phyloP scores from a whole-genome alignment of 2,113 vertebrate genomes.

The Cnemophilus loriae region DNA sequence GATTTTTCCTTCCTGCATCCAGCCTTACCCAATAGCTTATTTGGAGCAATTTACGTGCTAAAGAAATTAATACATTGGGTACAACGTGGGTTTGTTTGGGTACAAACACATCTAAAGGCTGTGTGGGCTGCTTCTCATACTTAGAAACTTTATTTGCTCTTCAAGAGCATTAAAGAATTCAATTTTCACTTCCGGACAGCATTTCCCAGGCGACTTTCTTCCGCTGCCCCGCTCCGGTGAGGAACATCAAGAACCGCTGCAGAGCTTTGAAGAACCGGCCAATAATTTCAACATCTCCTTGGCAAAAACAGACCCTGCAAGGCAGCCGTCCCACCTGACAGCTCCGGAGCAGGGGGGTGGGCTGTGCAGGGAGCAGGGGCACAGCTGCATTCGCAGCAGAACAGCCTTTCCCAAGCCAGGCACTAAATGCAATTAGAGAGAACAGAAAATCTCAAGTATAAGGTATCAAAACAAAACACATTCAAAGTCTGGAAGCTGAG shows the following conservation, averaged over 20 bases:
- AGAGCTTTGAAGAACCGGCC: constrained; percentile 38
- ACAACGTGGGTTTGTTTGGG: constrained; percentile 39
- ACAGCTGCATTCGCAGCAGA: neutral
- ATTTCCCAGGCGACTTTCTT: constrained; percentile 47
- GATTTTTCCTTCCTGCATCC: neutral
- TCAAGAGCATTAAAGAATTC: constrained; percentile 1
- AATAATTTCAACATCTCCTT: constrained; percentile 25
- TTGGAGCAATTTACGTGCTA: neutral
- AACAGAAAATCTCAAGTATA: neutral
- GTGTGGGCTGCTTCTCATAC: constrained; percentile 35
- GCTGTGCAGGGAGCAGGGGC: neutral
- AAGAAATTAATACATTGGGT: neutral
- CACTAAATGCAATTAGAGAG: neutral
- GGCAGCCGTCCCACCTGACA: neutral
- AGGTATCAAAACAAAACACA: neutral
- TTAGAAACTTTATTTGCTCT: neutral
- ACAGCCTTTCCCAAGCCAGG: neutral
- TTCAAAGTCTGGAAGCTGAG: neutral
- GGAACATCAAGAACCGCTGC: constrained; percentile 10
- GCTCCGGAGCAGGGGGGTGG: neutral
- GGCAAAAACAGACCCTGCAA: neutral
- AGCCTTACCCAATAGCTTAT: neutral
- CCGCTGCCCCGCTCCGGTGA: constrained; percentile 23
- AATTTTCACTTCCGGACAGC: constrained; percentile 27
- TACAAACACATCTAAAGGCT: neutral